phyloP scores from a whole-genome alignment of 2,888 invertebrate genomes.

The Onchidella celtica region DNA sequence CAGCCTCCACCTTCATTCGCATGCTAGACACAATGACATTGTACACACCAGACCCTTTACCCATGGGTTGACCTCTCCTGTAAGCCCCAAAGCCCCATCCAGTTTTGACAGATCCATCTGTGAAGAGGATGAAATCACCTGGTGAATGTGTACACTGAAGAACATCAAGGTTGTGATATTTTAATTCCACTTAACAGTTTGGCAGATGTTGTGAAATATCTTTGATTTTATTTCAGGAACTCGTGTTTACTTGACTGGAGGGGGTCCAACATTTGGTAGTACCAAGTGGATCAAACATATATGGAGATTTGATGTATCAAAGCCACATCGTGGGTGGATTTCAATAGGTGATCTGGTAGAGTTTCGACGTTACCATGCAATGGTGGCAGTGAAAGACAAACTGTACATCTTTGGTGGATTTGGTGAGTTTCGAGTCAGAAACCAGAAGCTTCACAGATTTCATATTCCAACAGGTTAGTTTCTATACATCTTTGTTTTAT shows the following conservation, averaged over 20 bases:
- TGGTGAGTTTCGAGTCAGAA: conserved; percentile 44
- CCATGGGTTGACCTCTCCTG: too few relatives aligned
- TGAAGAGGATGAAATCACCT: too few relatives aligned
- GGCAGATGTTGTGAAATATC: too few relatives aligned
- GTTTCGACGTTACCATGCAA: conserved; percentile 33
- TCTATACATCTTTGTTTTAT: too few relatives aligned
- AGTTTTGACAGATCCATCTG: too few relatives aligned
- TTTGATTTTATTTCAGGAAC: conserved; percentile 20
- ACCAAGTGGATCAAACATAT: conserved; percentile 44
- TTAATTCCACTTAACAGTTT: too few relatives aligned
- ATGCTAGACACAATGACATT: too few relatives aligned
- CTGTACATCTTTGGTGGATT: conserved; percentile 50
- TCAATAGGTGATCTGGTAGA: conserved; percentile 29
- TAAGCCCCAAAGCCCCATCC: too few relatives aligned
- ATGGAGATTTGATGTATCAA: conserved; percentile 36
- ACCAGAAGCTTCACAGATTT: conserved; percentile 30
- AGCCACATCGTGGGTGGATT: background rate
- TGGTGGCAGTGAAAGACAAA: conserved; percentile 31
- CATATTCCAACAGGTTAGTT: conserved; percentile 23
- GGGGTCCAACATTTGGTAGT: conserved; percentile 43
- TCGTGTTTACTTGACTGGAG: conserved; percentile 43
- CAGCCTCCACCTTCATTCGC: too few relatives aligned
- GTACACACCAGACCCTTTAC: too few relatives aligned
- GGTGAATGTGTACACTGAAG: too few relatives aligned
- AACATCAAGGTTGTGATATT: too few relatives aligned